Conservation (phyloP, 2,888 invertebrate genomes). For the Opisthograptis luteolata region DNA sequence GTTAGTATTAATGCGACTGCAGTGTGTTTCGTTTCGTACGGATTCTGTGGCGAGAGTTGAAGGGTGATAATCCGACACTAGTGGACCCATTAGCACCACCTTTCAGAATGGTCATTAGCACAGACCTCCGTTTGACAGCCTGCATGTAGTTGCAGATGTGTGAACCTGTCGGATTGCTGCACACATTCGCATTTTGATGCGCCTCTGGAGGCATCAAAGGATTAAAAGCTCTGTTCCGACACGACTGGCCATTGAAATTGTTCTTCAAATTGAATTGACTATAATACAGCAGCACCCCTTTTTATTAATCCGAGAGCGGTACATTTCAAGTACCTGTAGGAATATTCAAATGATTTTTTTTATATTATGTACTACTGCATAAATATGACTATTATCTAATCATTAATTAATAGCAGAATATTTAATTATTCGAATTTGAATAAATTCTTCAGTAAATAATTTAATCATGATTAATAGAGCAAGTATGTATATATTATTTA, state of each 20-base stretch:
- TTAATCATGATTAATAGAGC: no score
- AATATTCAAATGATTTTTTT: no score
- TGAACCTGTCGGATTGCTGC: slow-evolving; percentile 3
- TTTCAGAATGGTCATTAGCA: slow-evolving; percentile 16
- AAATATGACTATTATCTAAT: no score
- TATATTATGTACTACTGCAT: no score
- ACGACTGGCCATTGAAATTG: slow-evolving; percentile 5
- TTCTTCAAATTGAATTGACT: background rate
- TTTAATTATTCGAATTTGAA: no score
- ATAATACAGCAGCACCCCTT: background rate
- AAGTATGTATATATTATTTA: no score
- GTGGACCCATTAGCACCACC: slow-evolving; percentile 5
- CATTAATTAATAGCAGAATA: no score
- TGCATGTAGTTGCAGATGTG: background rate
- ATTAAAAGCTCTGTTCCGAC: slow-evolving; percentile 1
- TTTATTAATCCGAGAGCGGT: no score
- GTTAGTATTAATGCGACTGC: background rate
- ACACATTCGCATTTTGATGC: slow-evolving; percentile 8
- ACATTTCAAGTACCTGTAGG: background rate
- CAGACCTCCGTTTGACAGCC: background rate
- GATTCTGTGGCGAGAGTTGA: background rate
- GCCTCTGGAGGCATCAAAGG: slow-evolving; percentile 9
- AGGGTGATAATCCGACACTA: slow-evolving; percentile 6
- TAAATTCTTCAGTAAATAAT: no score
- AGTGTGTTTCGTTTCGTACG: background rate